phyloP scores from a whole-genome alignment of 2,888 invertebrate species.

The Tetanocera ferruginea region DNA sequence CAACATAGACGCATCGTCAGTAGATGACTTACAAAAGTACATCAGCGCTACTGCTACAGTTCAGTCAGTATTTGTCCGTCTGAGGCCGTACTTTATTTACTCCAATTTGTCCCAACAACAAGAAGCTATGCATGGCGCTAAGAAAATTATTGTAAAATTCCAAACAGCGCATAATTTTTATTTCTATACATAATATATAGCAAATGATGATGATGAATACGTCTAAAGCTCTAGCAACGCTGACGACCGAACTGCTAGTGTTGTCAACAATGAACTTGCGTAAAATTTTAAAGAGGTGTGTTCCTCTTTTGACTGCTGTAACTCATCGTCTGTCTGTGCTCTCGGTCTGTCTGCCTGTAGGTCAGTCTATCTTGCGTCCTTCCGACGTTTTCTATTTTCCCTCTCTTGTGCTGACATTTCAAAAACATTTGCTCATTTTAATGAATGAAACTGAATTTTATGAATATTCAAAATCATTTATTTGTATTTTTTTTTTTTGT shows the following conservation, averaged over 20 bases:
- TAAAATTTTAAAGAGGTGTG: slow-evolving; percentile 35
- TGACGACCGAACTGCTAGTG: slow-evolving; percentile 30
- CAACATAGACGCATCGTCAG: slow-evolving; percentile 16
- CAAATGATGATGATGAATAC: neutral
- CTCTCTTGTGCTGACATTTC: neutral
- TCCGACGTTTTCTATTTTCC: neutral
- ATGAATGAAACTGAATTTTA: slow-evolving; percentile 46
- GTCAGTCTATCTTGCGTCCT: neutral
- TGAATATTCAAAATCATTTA: slow-evolving; percentile 44
- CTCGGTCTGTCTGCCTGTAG: neutral
- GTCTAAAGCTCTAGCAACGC: neutral
- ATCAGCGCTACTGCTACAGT: neutral
- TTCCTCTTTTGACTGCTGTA: neutral
- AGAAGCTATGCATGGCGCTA: neutral
- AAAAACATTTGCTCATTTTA: slow-evolving; percentile 35
- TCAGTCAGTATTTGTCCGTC: neutral
- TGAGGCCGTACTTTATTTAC: neutral
- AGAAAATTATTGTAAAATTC: slow-evolving; percentile 23
- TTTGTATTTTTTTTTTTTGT: slow-evolving; percentile 12
- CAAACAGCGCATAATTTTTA: slow-evolving; percentile 10
- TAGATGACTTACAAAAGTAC: slow-evolving; percentile 29
- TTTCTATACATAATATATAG: slow-evolving; percentile 7
- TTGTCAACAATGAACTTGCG: slow-evolving; percentile 41
- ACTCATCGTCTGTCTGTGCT: neutral
- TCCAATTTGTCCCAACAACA: neutral